These are phyloP conservation scores for Atlantisia rogersi DNA, from an alignment of 2,113 vertebrate species.

Conservation along the genomic window DNA sequence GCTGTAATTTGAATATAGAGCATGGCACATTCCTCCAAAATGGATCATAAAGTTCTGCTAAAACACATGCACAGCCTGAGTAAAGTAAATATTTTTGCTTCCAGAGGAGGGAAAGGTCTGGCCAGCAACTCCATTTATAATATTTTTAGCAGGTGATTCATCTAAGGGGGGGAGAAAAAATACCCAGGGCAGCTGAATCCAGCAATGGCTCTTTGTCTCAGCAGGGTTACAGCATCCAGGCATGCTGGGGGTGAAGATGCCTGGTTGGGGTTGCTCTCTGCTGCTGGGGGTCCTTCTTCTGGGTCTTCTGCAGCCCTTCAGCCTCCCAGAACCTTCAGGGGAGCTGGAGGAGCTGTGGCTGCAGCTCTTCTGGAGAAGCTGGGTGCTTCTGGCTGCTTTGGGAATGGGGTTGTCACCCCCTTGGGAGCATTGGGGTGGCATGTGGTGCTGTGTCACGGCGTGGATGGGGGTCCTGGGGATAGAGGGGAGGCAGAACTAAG, in stretches of 20 bases:
- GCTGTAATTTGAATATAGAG: constrained; percentile 55
- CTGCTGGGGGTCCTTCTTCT: rapidly evolving
- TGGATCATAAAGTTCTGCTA: constrained; percentile 54
- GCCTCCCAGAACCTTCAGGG: neutral
- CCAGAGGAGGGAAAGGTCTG: constrained; percentile 56
- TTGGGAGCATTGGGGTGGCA: rapidly evolving
- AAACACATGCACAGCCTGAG: constrained; percentile 33
- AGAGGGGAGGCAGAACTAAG: neutral
- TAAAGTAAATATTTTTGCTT: constrained; percentile 68
- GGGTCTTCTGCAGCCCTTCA: neutral
- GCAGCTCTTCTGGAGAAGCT: neutral
- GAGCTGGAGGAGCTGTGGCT: neutral
- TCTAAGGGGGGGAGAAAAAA: constrained; percentile 49
- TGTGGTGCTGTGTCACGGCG: rapidly evolving
- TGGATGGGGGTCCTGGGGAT: rapidly evolving
- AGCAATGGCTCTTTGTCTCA: constrained; percentile 56
- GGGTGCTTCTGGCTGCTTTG: neutral
- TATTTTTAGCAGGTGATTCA: constrained; percentile 70
- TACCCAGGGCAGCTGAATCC: constrained; percentile 51
- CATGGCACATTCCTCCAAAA: constrained; percentile 65
- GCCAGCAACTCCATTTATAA: constrained; percentile 9
- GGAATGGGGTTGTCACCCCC: rapidly evolving
- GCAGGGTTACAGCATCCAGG: neutral
- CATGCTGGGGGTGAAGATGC: rapidly evolving
- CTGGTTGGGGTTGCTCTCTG: neutral